Evolutionary conservation across 2,888 invertebrate genomes (phyloP), one percentile per base, ranked within the genome.

Genomic region (Cosmorhoe ocellata): DNA sequence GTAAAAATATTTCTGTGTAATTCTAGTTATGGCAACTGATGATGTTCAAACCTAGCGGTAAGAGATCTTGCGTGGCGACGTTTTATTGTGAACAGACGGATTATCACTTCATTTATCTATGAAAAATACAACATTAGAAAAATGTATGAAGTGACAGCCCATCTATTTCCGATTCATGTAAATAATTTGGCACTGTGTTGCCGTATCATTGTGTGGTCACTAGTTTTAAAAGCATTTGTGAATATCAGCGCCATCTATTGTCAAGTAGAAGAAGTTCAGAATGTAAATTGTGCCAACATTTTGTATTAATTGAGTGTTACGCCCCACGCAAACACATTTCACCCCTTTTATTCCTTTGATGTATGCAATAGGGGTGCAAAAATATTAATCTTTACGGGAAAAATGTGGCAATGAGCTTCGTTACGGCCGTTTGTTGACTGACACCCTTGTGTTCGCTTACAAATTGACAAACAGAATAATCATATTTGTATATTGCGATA

Each of bases 321-420:
- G 78, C 86, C 84, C 86, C 84, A 76, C 72, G 74, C 81, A 70
- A 76, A 71, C 74, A 75, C 78, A 84, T 58, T 49, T 50, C 54
- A 56, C 84, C 88, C 89, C 84, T 85, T 86, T 79, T 76, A 77
- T 87, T 86, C 81, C 85, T 87, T 89, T 90, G 88, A 89, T 89
- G 85, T 87, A 83, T 80, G 79, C 81, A 76, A 70, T 69, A 70
- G 84, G 88, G 88, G 85, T 84, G 87, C 56, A 77, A 77, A 85
- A 84, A 84, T 84, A 81, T 86, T 87, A 86, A 82, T 81, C 80
- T 69, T 72, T 74, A 76, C 74, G 79, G 74, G 77, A 84, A 76
- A 82, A 87, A 79, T 73, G 75, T 70, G 76, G 78, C 79, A 79
- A 83, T 79, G 74, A 78, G 82, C 79, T 84, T 89, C 85, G 85